phyloP scores from a whole-genome alignment of 1,140 invertebrate genomes.

The Cyphomyrmex costatus region DNA sequence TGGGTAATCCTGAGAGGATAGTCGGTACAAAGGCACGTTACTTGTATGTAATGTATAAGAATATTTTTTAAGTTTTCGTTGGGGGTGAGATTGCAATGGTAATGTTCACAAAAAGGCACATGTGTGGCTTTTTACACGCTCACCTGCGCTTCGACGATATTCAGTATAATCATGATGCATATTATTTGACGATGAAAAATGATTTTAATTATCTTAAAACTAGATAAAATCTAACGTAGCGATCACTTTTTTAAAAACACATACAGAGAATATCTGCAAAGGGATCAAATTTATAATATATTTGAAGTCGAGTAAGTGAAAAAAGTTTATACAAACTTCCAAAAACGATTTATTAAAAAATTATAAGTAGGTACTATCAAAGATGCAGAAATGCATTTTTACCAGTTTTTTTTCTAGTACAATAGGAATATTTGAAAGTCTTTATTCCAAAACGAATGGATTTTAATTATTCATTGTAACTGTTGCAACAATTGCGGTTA shows the following conservation, averaged over 20 bases:
- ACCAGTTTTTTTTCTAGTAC: too few relatives aligned
- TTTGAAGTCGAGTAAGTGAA: too few relatives aligned
- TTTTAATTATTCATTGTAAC: too few relatives aligned
- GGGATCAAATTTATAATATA: too few relatives aligned
- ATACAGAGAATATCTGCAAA: too few relatives aligned
- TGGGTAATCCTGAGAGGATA: neutral
- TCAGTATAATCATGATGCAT: neutral
- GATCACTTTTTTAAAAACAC: neutral
- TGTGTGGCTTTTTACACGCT: neutral
- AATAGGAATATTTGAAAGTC: too few relatives aligned
- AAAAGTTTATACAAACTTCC: too few relatives aligned
- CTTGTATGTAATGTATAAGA: slow-evolving; percentile 9
- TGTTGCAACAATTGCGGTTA: too few relatives aligned
- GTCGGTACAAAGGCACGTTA: neutral
- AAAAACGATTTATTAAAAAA: too few relatives aligned
- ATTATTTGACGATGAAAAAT: neutral
- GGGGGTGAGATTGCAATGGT: neutral
- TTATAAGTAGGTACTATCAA: too few relatives aligned
- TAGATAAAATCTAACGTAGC: neutral
- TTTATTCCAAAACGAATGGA: too few relatives aligned
- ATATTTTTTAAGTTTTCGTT: slow-evolving; percentile 2
- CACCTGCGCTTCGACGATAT: slow-evolving; percentile 9
- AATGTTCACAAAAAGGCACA: neutral
- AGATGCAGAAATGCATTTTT: too few relatives aligned
- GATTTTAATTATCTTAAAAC: neutral